Conservation (phyloP, 2,888 invertebrate species). For the Mesoligia furuncula region DNA sequence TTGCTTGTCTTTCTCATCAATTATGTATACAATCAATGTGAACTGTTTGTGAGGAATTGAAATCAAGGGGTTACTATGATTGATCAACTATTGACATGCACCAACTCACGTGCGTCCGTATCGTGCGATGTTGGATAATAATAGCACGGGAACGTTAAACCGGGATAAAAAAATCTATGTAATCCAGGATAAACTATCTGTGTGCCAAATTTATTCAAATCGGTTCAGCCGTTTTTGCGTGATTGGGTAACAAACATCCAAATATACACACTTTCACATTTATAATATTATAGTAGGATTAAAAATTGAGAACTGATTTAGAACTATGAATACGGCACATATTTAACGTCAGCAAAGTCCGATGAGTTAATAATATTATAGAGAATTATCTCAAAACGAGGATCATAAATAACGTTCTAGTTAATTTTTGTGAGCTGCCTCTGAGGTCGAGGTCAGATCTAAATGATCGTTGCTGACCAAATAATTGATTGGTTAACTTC, state of each 20-base stretch:
- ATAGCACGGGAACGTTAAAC: not conserved
- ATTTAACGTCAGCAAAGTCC: slow-evolving; percentile 71
- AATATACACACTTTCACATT: not conserved
- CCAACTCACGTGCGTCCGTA: not conserved
- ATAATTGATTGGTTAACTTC: slow-evolving; percentile 82
- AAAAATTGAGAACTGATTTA: not conserved
- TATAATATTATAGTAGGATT: not conserved
- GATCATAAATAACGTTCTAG: slow-evolving; percentile 81
- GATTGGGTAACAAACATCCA: not conserved
- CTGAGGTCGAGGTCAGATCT: slow-evolving; percentile 80
- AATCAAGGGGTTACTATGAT: not conserved
- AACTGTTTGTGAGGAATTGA: not conserved
- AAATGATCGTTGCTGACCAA: slow-evolving; percentile 80
- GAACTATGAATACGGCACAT: slow-evolving; percentile 72
- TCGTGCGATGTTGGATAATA: not conserved
- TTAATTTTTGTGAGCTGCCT: slow-evolving; percentile 79
- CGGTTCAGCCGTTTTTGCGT: not conserved
- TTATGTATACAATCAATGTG: not conserved
- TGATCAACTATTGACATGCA: not conserved
- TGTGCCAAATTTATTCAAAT: not conserved
- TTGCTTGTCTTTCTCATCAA: not conserved
- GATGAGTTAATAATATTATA: slow-evolving; percentile 84
- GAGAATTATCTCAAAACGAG: slow-evolving; percentile 79
- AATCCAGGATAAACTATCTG: not conserved
- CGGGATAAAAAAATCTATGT: not conserved